Evolutionary conservation across 2,888 invertebrate species (phyloP), one percentile per base, ranked within the genome.

Genomic region (Linyphia triangularis): DNA sequence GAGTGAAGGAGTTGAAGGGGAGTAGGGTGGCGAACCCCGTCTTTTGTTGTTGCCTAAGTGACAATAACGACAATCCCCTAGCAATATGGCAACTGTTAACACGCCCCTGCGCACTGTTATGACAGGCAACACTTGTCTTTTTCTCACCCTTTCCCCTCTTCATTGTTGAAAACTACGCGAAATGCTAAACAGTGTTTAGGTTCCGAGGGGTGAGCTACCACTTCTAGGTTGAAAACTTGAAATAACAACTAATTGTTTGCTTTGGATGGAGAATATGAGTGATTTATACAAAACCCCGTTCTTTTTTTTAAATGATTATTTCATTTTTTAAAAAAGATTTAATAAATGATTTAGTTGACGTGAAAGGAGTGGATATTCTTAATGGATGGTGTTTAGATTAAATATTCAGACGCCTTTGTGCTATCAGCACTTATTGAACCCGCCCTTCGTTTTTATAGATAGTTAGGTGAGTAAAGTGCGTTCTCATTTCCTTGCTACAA

Each of bases 41-140:
- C 79, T 79, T 79, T 86, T 86, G 79, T 79, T 86, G 65, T 33
- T 69, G 61, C 43, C 78, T 78, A 77, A 85, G 70, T 70, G 85
- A 79, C 85, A 86, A 86, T 86, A 86, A 86, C 63, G 73, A 79
- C 85, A 79, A 78, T 73, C 85, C 73, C 72, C 63, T 19, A 51
- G 72, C 79, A 51, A 30, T 51, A 65, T 86, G 70, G 73, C 79
- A 86, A 86, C 85, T 73, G 85, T 78, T 85, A 70, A 69, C 57
- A 77, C 77, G 59, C 85, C 84, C 77, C 69, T 69, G 57, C 28
- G 59, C 69, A 57, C 72, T 79, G 72, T 86, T 86, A 86, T 86
- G 85, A 86, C 79, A 86, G 79, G 22, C 79, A 81, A 72, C 85
- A 86, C 85, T 86, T 79, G 85, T 79, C 65, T 78, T 79, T 79